Evolutionary conservation across 2,888 invertebrate genomes (phyloP), one percentile per base, ranked within the genome.

Genomic region (Cryptus viduatorius): DNA sequence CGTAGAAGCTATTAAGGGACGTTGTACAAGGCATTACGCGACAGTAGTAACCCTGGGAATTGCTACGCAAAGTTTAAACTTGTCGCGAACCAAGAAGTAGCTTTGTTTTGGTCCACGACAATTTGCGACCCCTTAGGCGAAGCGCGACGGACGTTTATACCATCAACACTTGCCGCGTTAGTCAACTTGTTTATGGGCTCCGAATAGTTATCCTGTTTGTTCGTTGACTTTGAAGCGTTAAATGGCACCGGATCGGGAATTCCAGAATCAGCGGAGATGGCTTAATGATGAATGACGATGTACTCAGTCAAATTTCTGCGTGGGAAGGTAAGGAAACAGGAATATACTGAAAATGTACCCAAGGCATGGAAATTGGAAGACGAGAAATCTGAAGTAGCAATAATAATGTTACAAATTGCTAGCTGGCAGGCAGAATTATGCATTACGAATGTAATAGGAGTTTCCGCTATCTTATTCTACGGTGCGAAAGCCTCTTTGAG

Each of bases 51-150:
- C 8, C 19, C 24, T 56, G 56, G 19, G 24, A 24, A 56, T 56
- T 56, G 56, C 56, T 3, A 4, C 24, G 24, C 19, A 56, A 56
- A 56, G 56, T 24, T 56, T 19, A 24, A 56, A 24, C 56, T 24
- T 8, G 56, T 10, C 8, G 56, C 19, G 19, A 19, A 56, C 56
- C 56, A 3, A 56, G 56, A 56, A 10, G 56, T 19, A 24, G 56
- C 12, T 56, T 56, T 24, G 56, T 24, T 56, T 56, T 56, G 56
- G 19, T 56, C 19, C 56, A 56, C 56, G 56, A 19, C 24, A 56
- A 56, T 3, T 56, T 56, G 56, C 24, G 19, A 56, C 19, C 19
- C 19, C 56, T 10, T 56, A 56, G 19, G 19, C 56, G 56, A 56
- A 12, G 19, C 56, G 19, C 56, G 56, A 19, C 24, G 8, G 19